Conservation (phyloP, 2,113 vertebrate species). For the Stigmatopora argus region DNA sequence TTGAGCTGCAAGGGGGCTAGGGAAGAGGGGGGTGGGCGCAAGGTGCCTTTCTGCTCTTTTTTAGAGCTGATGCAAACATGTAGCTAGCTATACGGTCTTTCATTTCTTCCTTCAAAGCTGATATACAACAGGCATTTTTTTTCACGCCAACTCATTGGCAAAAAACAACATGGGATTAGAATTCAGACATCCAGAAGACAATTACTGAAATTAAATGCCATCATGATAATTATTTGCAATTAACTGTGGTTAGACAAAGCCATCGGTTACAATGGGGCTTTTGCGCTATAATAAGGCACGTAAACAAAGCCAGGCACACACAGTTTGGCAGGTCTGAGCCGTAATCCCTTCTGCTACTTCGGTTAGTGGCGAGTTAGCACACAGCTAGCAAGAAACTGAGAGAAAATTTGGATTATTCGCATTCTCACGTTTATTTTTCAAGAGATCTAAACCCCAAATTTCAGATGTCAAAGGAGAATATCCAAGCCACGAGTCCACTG, state of each 20-base stretch:
- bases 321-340: constrained; percentile 33
- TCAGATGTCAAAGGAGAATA: no score
- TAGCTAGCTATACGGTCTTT: constrained; percentile 1
- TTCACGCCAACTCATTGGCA: constrained; percentile 33
- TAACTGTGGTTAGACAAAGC: constrained; percentile 55
- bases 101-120: constrained; percentile 32
- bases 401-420: no score
- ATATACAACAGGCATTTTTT: constrained; percentile 3
- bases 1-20: constrained; percentile 12
- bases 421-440: no score
- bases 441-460: no score
- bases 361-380: constrained; percentile 1
- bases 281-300: constrained; percentile 43
- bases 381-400: constrained; percentile 15
- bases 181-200: constrained; percentile 55
- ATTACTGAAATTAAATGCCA: constrained; percentile 67
- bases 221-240: constrained; percentile 66
- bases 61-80: constrained; percentile 22
- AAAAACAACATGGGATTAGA: constrained; percentile 53
- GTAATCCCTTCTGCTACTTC: constrained; percentile 38
- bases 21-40: neutral
- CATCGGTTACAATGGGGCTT: constrained; percentile 47
- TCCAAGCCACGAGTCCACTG: no score
- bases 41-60: constrained; percentile 11
- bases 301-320: constrained; percentile 42